Conservation (phyloP, 2,888 invertebrate genomes). For the Sericinus montela region DNA sequence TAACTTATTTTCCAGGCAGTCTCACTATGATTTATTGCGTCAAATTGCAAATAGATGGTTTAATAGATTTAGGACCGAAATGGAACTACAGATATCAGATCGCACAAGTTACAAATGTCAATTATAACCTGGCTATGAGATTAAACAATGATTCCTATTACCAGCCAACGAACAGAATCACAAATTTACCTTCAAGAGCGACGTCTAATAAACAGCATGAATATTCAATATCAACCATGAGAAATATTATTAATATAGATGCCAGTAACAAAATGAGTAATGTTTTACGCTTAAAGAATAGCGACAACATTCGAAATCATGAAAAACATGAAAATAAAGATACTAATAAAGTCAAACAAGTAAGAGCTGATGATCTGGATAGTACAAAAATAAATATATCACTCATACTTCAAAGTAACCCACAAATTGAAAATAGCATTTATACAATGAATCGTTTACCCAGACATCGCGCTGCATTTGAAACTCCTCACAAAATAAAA, state of each 20-base stretch:
- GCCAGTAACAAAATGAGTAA: no score
- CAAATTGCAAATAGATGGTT: constrained; percentile 35
- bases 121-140: neutral
- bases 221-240: no score
- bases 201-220: no score
- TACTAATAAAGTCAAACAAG: neutral
- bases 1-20: constrained; percentile 20
- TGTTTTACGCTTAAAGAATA: no score
- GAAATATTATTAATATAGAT: no score
- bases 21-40: constrained; percentile 18
- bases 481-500: constrained; percentile 27
- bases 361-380: neutral
- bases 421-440: neutral
- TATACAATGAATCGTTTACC: neutral
- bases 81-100: constrained; percentile 37
- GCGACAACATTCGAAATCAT: neutral
- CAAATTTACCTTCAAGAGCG: no score
- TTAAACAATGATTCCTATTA: neutral
- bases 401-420: neutral
- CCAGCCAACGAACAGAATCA: neutral
- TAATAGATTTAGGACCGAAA: constrained; percentile 37
- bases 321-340: neutral
- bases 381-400: constrained; percentile 9
- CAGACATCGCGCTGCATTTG: neutral
- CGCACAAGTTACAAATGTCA: constrained; percentile 4